phyloP scores from a whole-genome alignment of 1,140 invertebrate species.

The roundworm (Caenorhabditis elegans) region WBcel235 BX284605.5:6123001-6123500 shows the following conservation, averaged over 20 bases:
- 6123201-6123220: conserved; percentile 79
- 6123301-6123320: conserved; percentile 41
- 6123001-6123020: too few species aligned
- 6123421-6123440: not conserved
- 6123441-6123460: not conserved
- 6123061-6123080: conserved; percentile 32
- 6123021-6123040: too few species aligned
- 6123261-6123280: not conserved
- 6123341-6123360: conserved; percentile 57
- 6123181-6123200: conserved; percentile 92
- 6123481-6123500: conserved; percentile 63
- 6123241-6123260: conserved; percentile 58
- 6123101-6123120: not conserved
- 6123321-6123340: conserved; percentile 49
- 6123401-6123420: conserved; percentile 44
- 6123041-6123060: conserved; percentile 48
- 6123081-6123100: conserved; percentile 56
- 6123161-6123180: conserved; percentile 79
- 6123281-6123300: not conserved
- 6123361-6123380: conserved; percentile 53
- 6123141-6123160: not conserved
- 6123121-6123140: not conserved
- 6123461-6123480: conserved; percentile 50
- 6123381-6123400: conserved; percentile 58
- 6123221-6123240: conserved; percentile 75